Conservation (phyloP, 2,113 vertebrate genomes). For the Microcebus ravelobensis region DNA sequence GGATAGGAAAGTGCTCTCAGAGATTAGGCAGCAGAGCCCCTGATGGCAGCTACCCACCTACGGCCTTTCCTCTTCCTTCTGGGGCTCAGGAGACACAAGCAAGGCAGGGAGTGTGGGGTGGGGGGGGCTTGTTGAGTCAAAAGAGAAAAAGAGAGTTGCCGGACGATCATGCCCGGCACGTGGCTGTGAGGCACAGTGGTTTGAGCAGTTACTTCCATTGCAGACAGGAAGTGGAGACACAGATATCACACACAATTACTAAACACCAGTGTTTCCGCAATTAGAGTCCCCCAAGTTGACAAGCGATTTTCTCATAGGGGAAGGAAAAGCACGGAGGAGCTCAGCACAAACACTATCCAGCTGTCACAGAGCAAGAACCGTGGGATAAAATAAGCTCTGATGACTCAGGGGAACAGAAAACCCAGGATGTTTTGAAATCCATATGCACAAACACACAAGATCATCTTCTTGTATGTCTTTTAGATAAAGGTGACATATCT, state of each 20-base stretch:
- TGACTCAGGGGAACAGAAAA: not conserved
- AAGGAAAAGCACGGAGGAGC: not conserved
- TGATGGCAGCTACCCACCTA: fast-evolving
- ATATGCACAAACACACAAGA: not conserved
- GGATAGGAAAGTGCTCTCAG: not conserved
- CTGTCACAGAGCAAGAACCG: not conserved
- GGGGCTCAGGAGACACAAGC: not conserved
- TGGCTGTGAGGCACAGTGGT: fast-evolving
- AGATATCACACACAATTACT: constrained; percentile 18
- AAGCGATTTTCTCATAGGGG: not conserved
- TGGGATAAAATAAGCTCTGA: not conserved
- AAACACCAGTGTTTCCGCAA: not conserved
- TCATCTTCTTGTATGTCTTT: not conserved
- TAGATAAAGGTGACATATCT: not conserved
- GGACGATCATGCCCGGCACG: fast-evolving
- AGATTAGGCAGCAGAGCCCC: not conserved
- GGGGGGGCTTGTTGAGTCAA: not conserved
- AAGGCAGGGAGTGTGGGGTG: not conserved
- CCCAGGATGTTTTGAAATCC: not conserved
- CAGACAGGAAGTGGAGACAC: not conserved
- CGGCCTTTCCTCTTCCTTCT: not conserved
- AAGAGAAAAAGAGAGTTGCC: not conserved
- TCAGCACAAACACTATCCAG: fast-evolving
- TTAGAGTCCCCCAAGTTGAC: not conserved
- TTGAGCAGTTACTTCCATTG: fast-evolving